Evolutionary conservation across 2,113 vertebrate species (phyloP).

Genomic region (Gopherus flavomarginatus): DNA sequence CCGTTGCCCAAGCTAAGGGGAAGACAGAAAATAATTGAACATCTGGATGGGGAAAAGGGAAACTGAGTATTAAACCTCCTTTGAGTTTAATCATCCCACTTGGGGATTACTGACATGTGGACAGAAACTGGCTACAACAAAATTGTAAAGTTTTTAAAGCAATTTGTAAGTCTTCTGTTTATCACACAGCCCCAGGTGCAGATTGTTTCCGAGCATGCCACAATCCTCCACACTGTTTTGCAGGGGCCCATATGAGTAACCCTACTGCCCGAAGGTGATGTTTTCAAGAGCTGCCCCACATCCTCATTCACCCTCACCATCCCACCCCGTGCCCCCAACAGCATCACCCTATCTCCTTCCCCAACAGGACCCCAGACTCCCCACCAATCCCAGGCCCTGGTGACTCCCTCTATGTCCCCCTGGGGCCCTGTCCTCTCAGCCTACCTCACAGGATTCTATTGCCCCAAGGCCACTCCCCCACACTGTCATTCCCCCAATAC

Average conservation of each 20-base stretch:
- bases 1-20: not conserved
- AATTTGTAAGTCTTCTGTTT: not conserved
- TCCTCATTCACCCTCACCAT: too few relatives aligned
- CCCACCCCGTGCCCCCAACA: too few relatives aligned
- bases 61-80: not conserved
- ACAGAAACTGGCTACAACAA: not conserved
- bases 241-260: too few relatives aligned
- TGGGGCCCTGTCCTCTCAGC: not conserved
- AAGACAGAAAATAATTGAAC: not conserved
- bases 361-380: not conserved
- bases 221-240: not conserved
- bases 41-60: not conserved
- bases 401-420: not conserved
- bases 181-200: not conserved
- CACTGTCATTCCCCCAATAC: not conserved
- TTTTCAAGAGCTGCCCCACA: too few relatives aligned
- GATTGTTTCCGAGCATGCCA: not conserved
- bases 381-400: not conserved
- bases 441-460: not conserved
- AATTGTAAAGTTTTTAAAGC: not conserved
- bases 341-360: not conserved
- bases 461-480: not conserved
- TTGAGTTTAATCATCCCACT: not conserved
- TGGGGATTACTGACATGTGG: not conserved
- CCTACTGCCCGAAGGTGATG: too few relatives aligned